Evolutionary conservation across 1,140 invertebrate genomes (phyloP), one percentile per base, ranked within the genome.

Genomic region (Neoseiulus cucumeris): DNA sequence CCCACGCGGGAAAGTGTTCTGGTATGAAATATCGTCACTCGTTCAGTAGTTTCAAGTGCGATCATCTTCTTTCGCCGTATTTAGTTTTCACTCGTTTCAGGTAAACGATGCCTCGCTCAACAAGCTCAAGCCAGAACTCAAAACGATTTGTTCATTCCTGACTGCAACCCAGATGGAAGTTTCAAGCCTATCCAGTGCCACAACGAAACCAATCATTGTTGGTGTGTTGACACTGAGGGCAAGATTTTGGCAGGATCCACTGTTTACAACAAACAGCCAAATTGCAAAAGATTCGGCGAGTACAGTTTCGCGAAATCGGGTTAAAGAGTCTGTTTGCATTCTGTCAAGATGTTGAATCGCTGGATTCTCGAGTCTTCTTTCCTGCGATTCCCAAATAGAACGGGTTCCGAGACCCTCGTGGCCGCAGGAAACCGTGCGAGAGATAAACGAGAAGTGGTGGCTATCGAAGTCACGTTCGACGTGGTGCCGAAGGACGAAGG

Each of bases 161-260:
- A 79, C 30, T 94, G 90, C 73, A 81, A 84, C 64, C 76, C 80
- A 6, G 88, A 92, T 71, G 89, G 89, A 7, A 84, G 81, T 1
- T 94, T 85, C 74, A 82, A 85, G 1, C 81, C 86, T 5, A 81
- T 89, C 42, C 90, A 94, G 76, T 93, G 90, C 73, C 83, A 89
- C 69, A 75, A 77, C 7, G 81, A 81, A 55, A 84, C 84, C 0
- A 85, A 85, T 64, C 85, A 82, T 72, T 87, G 85, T 72, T 87
- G 85, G 85, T 94, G 90, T 75, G 87, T 89, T 28, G 87, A 85
- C 2, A 80, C 83, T 1, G 80, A 84, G 68, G 89, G 89, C 14
- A 82, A 82, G 69, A 87, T 85, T 1, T 76, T 92, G 20, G 81
- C 83, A 22, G 83, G 86, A 67, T 87, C 86, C 5, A 81, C 84